phyloP scores from a whole-genome alignment of 2,113 vertebrate genomes.

The Aptenodytes patagonicus region DNA sequence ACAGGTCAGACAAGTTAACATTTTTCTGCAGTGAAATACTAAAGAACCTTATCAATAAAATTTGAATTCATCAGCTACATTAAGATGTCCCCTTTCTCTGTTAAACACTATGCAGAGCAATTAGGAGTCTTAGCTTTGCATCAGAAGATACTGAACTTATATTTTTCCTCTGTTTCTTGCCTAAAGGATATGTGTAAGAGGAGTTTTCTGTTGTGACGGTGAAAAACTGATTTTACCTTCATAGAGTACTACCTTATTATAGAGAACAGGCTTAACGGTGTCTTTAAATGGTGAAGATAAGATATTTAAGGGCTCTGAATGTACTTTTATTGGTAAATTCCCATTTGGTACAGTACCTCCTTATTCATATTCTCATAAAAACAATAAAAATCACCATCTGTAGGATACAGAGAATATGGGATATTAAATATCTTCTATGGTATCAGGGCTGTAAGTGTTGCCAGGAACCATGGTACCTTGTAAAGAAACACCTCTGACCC shows the following conservation, averaged over 20 bases:
- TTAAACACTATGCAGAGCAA: not conserved
- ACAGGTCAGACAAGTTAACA: not conserved
- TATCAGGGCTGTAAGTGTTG: not conserved
- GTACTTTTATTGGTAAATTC: not conserved
- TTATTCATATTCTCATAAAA: not conserved
- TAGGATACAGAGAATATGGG: not conserved
- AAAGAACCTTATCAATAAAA: not conserved
- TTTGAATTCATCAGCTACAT: not conserved
- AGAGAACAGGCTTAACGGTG: not conserved
- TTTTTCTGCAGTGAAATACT: not conserved
- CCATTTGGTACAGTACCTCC: not conserved
- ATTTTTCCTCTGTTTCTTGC: not conserved
- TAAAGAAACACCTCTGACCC: not conserved
- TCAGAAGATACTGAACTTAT: not conserved
- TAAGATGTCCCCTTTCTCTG: not conserved
- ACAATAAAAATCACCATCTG: not conserved
- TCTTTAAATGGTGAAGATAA: not conserved
- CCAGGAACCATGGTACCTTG: not conserved
- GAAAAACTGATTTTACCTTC: not conserved
- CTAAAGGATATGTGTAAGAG: not conserved
- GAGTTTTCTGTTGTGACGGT: not conserved
- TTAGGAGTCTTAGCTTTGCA: not conserved
- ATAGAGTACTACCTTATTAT: not conserved
- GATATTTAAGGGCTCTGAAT: not conserved
- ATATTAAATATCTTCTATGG: not conserved